A percentile compares a stretch with the other conserved stretches of the same genome.
Conservation (phyloP, 2,113 vertebrate genomes). For the Alethe diademata region DNA sequence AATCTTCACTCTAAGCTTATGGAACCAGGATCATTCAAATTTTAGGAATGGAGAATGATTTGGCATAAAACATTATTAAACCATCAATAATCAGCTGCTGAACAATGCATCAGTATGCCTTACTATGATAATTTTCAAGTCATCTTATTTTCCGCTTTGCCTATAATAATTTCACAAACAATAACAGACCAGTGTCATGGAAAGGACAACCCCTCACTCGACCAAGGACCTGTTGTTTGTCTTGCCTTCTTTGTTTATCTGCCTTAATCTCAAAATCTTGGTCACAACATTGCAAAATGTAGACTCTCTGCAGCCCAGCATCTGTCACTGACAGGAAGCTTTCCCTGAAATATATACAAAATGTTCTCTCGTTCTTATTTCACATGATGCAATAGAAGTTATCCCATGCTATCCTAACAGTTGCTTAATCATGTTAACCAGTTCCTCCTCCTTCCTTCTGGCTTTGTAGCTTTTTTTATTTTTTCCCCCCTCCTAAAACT, state of each 20-base stretch:
- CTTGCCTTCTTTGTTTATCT: not conserved
- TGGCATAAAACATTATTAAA: not conserved
- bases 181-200: not conserved
- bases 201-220: not conserved
- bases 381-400: slow-evolving; percentile 7
- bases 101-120: not conserved
- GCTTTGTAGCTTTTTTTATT: not conserved
- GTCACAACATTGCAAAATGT: slow-evolving; percentile 9
- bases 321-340: slow-evolving; percentile 23
- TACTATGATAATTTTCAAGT: not conserved
- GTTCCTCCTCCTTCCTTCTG: not conserved
- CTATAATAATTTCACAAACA: not conserved
- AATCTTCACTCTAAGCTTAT: not conserved
- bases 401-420: not conserved
- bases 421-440: slow-evolving; percentile 41
- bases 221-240: not conserved
- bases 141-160: not conserved
- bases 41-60: not conserved
- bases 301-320: not conserved
- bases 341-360: slow-evolving; percentile 34
- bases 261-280: slow-evolving; percentile 1
- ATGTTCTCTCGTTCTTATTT: slow-evolving; percentile 18
- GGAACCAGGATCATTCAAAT: not conserved
- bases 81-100: not conserved
- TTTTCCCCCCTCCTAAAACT: not conserved